Evolutionary conservation across 2,888 invertebrate species (phyloP).

Genomic region (Leptogaster cylindrica): DNA sequence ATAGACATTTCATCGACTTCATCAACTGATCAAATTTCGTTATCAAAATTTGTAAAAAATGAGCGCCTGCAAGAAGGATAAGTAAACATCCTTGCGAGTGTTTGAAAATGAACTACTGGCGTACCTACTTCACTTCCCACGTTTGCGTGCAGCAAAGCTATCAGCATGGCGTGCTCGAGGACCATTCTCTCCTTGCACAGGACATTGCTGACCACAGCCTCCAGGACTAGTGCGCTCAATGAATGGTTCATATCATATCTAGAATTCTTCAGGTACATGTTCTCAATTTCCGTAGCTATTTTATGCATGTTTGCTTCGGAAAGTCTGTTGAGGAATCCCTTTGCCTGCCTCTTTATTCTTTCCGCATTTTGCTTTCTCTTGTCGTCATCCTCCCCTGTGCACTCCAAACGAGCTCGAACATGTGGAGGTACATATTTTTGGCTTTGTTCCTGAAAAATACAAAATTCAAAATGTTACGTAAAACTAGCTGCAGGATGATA

Average conservation of each 20-base stretch:
- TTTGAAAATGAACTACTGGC: constrained; percentile 48
- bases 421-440: constrained; percentile 86
- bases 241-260: constrained; percentile 83
- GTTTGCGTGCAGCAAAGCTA: constrained; percentile 86
- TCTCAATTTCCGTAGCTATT: constrained; percentile 80
- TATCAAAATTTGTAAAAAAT: constrained; percentile 79
- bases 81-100: neutral
- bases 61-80: constrained; percentile 68
- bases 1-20: constrained; percentile 58
- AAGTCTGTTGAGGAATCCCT: constrained; percentile 84
- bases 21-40: constrained; percentile 71
- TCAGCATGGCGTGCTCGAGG: constrained; percentile 82
- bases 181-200: constrained; percentile 76
- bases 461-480: neutral
- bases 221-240: constrained; percentile 72
- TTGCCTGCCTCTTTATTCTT: constrained; percentile 79
- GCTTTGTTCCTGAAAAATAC: constrained; percentile 60
- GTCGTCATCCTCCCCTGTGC: constrained; percentile 14
- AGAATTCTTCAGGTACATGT: constrained; percentile 78
- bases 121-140: constrained; percentile 89
- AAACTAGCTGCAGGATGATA: neutral
- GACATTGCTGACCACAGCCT: constrained; percentile 70
- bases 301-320: constrained; percentile 87
- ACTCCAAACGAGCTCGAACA: constrained; percentile 66
- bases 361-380: constrained; percentile 68